Evolutionary conservation across 2,888 invertebrate species (phyloP).

Genomic region (Notodonta dromedarius): DNA sequence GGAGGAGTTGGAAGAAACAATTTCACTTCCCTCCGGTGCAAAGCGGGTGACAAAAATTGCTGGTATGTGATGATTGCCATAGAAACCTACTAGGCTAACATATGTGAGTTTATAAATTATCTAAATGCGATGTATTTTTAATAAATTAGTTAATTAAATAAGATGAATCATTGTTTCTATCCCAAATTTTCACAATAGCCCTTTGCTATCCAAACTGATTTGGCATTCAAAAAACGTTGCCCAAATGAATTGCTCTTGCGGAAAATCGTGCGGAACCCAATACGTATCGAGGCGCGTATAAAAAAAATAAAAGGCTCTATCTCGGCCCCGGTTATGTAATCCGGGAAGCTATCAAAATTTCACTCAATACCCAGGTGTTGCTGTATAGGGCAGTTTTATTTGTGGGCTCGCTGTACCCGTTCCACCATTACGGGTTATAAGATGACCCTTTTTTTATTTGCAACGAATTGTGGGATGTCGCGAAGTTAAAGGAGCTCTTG

Average conservation of each 20-base stretch:
- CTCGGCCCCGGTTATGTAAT: conserved; percentile 16
- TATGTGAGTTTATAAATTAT: no score
- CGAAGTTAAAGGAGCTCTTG: background rate
- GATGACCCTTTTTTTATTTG: background rate
- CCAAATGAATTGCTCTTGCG: conserved; percentile 14
- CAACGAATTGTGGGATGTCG: background rate
- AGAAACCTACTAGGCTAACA: no score
- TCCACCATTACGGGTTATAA: background rate
- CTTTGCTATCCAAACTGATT: background rate
- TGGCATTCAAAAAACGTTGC: conserved; percentile 22
- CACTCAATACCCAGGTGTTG: conserved; percentile 25
- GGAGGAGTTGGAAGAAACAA: no score
- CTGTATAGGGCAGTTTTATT: conserved; percentile 12
- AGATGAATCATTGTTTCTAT: no score
- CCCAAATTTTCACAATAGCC: background rate
- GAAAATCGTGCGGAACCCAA: conserved; percentile 9
- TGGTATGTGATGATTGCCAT: no score
- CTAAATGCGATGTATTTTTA: no score
- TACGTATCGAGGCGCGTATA: conserved; percentile 7
- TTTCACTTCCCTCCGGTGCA: no score
- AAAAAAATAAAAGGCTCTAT: conserved; percentile 17
- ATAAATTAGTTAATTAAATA: no score
- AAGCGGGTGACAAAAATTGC: no score
- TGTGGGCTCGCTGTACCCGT: conserved; percentile 12
- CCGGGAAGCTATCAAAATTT: conserved; percentile 25